A percentile compares a stretch with the other conserved stretches of the same genome.
Conservation (phyloP, 2,888 invertebrate genomes). For the Tipula unca region DNA sequence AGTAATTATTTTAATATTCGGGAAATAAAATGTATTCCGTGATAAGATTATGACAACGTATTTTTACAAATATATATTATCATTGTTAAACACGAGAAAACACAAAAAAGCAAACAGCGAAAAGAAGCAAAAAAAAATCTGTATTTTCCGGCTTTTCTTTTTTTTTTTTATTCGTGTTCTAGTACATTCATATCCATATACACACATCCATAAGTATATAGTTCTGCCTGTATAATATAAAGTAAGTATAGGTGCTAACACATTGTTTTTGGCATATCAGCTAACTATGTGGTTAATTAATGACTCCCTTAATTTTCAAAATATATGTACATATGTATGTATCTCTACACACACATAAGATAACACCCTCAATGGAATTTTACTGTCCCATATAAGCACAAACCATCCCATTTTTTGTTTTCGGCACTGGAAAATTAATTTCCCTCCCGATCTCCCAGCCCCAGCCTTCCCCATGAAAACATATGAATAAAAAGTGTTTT, state of each 20-base stretch:
- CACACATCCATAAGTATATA: too few relatives aligned
- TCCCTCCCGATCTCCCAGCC: too few relatives aligned
- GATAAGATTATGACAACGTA: neutral
- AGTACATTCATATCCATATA: too few relatives aligned
- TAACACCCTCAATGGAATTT: neutral
- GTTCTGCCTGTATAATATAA: too few relatives aligned
- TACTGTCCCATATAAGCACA: neutral
- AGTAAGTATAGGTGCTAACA: neutral
- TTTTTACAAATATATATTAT: neutral
- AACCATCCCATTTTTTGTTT: neutral
- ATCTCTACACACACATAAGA: neutral
- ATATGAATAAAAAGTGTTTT: neutral
- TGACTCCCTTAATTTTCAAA: neutral
- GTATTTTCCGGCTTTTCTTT: neutral
- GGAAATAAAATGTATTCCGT: neutral
- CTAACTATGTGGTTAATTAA: neutral
- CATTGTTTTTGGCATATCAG: neutral
- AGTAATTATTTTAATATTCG: neutral
- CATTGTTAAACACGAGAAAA: neutral
- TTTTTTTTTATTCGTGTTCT: too few relatives aligned
- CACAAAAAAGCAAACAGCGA: neutral
- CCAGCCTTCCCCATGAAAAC: too few relatives aligned
- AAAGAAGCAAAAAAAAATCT: neutral
- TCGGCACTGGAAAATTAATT: neutral
- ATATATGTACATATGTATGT: neutral